Base-by-base conservation (phyloP, 2,888 invertebrate species). In the Coenonympha arcania region DNA sequence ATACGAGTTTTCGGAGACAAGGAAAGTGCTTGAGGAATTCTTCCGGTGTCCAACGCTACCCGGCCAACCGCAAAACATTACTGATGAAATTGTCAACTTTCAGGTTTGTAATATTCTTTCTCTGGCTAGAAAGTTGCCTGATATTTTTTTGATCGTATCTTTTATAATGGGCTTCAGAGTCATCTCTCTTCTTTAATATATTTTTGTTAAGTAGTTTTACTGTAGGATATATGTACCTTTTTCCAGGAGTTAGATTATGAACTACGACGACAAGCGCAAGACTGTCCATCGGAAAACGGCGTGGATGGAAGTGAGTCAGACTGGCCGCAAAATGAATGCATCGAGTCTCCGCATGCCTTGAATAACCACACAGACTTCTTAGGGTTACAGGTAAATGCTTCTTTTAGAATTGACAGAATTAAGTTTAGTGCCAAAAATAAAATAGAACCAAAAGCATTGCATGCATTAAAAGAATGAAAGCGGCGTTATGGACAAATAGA, bases 1-100 rank as follows among this genome's bases (percentile, higher is more conserved):
- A 56, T 95, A 95, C 76, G 96, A 96, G 79, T 95, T 95, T 80
- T 95, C 95, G 0, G 95, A 96, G 81, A 96, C 96, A 18, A 88
- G 95, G 59, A 95, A 95, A 84, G 95, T 96, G 39, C 85, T 96
- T 34, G 95, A 96, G 71, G 95, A 96, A 81, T 96, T 96, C 84
- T 96, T 95, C 87, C 92, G 93, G 74, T 93, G 93, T 71, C 92
- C 92, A 41, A 90, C 91, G 0, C 71, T 74, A 28, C 71, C 75
- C 1, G 76, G 70, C 0, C 79, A 79, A 56, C 66, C 70, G 36
- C 76, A 74, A 54, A 64, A 74, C 50, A 74, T 71, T 51, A 71
- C 61, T 45, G 85, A 86, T 18, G 85, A 86, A 55, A 71, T 84
- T 46, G 84, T 85, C 52, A 86, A 82, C 62, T 85, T 85, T 63